Evolutionary conservation across 2,113 vertebrate genomes (phyloP).

Genomic region (Cyanoderma ruficeps): DNA sequence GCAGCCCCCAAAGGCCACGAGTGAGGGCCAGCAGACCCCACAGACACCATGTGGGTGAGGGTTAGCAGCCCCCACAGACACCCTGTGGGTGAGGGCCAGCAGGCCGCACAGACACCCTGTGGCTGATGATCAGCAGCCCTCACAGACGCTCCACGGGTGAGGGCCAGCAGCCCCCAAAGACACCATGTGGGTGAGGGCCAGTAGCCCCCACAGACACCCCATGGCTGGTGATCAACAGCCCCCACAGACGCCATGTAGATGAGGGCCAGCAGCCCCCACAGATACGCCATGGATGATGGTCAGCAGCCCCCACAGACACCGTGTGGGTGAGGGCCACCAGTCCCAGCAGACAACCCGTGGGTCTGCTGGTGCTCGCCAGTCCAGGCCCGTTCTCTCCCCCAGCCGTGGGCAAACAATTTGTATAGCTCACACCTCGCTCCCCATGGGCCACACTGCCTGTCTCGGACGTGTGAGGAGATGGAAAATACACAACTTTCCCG

Average conservation of each 20-base stretch:
- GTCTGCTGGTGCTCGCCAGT: fast-evolving
- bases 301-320: not conserved
- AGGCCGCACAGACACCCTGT: too few relatives aligned
- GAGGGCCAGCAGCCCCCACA: fast-evolving
- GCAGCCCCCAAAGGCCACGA: too few relatives aligned
- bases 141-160: fast-evolving
- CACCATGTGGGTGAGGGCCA: not conserved
- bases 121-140: too few relatives aligned
- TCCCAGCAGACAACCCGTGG: fast-evolving
- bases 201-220: not conserved
- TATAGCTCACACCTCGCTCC: conserved; percentile 28
- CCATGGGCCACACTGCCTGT: not conserved
- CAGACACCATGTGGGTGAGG: fast-evolving
- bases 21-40: not conserved
- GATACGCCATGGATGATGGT: too few relatives aligned
- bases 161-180: too few relatives aligned
- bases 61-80: fast-evolving
- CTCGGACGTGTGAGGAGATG: conserved; percentile 39
- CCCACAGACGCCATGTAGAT: fast-evolving
- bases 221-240: not conserved
- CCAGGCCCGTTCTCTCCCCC: not conserved
- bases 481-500: conserved; percentile 26
- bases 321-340: not conserved
- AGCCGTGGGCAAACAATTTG: not conserved
- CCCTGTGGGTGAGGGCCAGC: too few relatives aligned